Conservation (phyloP, 2,888 invertebrate genomes). For the Parnassius smintheus region DNA sequence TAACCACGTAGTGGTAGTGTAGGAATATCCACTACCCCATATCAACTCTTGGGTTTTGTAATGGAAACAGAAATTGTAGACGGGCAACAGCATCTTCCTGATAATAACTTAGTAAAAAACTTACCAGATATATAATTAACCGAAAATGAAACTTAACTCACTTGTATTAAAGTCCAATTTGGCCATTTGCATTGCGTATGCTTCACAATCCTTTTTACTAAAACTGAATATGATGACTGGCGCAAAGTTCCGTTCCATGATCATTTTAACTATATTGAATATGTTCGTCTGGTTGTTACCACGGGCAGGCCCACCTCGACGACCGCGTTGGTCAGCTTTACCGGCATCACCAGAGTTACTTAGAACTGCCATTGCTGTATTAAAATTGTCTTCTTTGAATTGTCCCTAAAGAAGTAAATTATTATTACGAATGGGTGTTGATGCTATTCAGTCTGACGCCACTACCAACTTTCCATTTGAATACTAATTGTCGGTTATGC, state of each 20-base stretch:
- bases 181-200: conserved; percentile 97
- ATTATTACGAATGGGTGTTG: neutral
- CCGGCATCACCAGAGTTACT: conserved; percentile 90
- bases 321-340: conserved; percentile 89
- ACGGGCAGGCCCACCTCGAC: conserved; percentile 85
- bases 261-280: conserved; percentile 99
- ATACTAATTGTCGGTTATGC: too few relatives aligned
- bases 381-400: conserved; percentile 98
- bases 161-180: conserved; percentile 97
- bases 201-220: conserved; percentile 98
- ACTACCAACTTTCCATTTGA: too few relatives aligned
- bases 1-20: too few relatives aligned
- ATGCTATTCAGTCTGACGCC: neutral
- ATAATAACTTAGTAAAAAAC: too few relatives aligned
- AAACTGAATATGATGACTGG: conserved; percentile 99
- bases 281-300: conserved; percentile 89
- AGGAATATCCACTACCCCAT: too few relatives aligned
- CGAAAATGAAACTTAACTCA: conserved; percentile 49
- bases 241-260: conserved; percentile 98
- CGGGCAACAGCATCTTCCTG: too few relatives aligned
- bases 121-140: neutral
- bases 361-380: conserved; percentile 96
- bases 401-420: conserved; percentile 82
- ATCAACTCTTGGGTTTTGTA: too few relatives aligned
- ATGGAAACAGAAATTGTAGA: too few relatives aligned